A percentile compares a stretch with the other conserved stretches of the same genome.
These are phyloP conservation scores for Rhagonycha lutea DNA, from an alignment of 2,888 invertebrate species.

Conservation along the genomic window DNA sequence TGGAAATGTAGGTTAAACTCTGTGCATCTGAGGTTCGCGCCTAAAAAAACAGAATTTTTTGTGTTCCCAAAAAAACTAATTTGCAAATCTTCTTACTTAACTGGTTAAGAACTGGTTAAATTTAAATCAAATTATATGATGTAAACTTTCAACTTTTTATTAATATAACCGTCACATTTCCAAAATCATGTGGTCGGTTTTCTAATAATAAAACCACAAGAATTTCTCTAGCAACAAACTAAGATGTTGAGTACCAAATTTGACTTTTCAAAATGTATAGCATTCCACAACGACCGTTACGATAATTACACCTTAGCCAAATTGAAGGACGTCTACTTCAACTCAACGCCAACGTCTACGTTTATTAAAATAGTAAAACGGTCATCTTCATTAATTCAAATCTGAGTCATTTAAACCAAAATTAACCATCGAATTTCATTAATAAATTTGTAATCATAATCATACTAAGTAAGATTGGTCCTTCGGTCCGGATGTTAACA, in stretches of 20 bases:
- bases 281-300: slow-evolving; percentile 37
- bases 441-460: not conserved
- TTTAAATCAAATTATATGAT: not conserved
- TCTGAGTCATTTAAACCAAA: not conserved
- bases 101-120: not conserved
- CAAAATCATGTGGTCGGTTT: not conserved
- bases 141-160: too few species aligned
- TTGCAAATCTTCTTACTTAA: not conserved
- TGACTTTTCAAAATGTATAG: slow-evolving; percentile 20
- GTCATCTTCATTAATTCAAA: not conserved
- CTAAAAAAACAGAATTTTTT: not conserved
- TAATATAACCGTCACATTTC: not conserved
- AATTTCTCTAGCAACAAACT: not conserved
- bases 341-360: not conserved
- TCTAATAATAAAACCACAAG: not conserved
- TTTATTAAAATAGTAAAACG: not conserved
- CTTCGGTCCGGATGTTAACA: too few species aligned
- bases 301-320: slow-evolving; percentile 34
- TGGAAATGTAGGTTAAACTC: not conserved
- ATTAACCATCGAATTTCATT: too few species aligned
- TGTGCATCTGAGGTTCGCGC: not conserved
- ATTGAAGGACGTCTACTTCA: slow-evolving; percentile 32
- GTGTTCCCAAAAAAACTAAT: not conserved
- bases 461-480: too few species aligned
- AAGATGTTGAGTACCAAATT: not conserved